Conservation (phyloP, 2,888 invertebrate species). For the Rosalia funebris region DNA sequence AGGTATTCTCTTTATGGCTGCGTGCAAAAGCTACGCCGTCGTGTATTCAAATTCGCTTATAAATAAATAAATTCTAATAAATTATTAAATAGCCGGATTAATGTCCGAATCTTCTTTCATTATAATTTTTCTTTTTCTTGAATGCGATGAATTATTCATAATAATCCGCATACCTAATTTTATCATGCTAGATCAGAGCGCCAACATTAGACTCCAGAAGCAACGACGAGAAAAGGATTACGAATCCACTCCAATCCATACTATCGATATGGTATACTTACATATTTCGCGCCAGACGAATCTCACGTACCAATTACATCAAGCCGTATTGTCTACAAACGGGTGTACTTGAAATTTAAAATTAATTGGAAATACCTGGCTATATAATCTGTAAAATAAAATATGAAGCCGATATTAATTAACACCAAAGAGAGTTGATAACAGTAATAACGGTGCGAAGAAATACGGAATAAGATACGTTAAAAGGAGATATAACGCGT, state of each 20-base stretch:
- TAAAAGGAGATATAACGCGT: too few species aligned
- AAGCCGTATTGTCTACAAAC: too few species aligned
- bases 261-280: background rate
- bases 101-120: conserved; percentile 12
- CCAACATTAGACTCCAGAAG: background rate
- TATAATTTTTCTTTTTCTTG: conserved; percentile 1
- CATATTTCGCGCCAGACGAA: too few species aligned
- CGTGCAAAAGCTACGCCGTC: conserved; percentile 7
- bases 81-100: conserved; percentile 22
- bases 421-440: background rate
- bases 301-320: too few species aligned
- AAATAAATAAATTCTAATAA: conserved; percentile 25
- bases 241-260: background rate
- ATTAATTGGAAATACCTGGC: too few species aligned
- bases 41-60: conserved; percentile 22
- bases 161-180: conserved; percentile 6
- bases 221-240: background rate
- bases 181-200: too few species aligned
- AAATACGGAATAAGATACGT: too few species aligned
- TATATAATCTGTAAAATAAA: background rate
- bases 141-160: conserved; percentile 14
- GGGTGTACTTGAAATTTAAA: background rate
- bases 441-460: too few species aligned
- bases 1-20: conserved; percentile 54
- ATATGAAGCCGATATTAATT: background rate